A percentile compares a stretch with the other conserved stretches of the same genome.
Evolutionary conservation across 2,888 invertebrate genomes (phyloP).

Genomic region (Cryptops parisi): DNA sequence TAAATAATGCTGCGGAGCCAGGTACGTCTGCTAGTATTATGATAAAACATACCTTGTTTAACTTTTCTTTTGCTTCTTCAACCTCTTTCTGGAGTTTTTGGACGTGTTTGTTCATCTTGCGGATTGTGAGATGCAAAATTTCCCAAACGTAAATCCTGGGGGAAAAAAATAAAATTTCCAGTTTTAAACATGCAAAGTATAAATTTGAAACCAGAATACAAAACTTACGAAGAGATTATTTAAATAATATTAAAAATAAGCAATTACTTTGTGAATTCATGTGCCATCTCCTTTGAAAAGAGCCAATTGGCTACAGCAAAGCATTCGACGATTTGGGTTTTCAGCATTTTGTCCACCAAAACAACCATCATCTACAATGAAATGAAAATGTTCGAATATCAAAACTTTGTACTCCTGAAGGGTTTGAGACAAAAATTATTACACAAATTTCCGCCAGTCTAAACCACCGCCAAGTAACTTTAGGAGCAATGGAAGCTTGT

Average conservation of each 20-base stretch:
- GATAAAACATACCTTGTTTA: conserved; percentile 48
- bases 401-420: too few species aligned
- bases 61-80: conserved; percentile 67
- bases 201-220: too few species aligned
- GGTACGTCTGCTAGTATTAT: background rate
- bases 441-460: too few species aligned
- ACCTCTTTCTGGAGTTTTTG: conserved; percentile 60
- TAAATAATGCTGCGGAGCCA: background rate
- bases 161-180: too few species aligned
- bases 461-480: too few species aligned
- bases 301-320: conserved; percentile 96
- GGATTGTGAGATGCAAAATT: conserved; percentile 83
- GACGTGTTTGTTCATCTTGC: conserved; percentile 93
- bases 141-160: conserved; percentile 87
- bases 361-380: conserved; percentile 84
- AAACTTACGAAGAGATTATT: too few species aligned
- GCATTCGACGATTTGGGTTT: conserved; percentile 93
- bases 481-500: too few species aligned
- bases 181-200: too few species aligned
- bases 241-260: conserved; percentile 20
- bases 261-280: conserved; percentile 69
- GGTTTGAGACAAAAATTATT: too few species aligned
- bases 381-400: too few species aligned
- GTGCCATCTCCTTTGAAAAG: conserved; percentile 84
- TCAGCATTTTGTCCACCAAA: conserved; percentile 89